A percentile compares a stretch with the other conserved stretches of the same genome.
phyloP scores from a whole-genome alignment of 2,888 invertebrate species.

The Sphinx pinastri region DNA sequence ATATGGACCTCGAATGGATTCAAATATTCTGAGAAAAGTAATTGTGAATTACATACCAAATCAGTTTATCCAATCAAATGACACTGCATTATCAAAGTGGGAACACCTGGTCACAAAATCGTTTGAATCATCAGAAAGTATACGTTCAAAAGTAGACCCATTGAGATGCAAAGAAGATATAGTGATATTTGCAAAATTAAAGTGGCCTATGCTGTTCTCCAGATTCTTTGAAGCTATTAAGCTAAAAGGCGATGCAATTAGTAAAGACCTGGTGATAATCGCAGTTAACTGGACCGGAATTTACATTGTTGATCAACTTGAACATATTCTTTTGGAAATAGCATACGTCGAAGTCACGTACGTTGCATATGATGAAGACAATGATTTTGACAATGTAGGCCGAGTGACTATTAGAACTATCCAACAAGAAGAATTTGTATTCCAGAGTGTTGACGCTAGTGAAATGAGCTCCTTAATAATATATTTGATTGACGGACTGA shows the following conservation, averaged over 20 bases:
- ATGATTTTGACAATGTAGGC: conserved; percentile 81
- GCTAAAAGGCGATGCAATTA: conserved; percentile 86
- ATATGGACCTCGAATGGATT: conserved; percentile 86
- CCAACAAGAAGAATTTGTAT: conserved; percentile 94
- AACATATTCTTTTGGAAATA: conserved; percentile 94
- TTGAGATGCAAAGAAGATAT: conserved; percentile 94
- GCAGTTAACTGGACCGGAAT: conserved; percentile 98
- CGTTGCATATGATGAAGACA: conserved; percentile 85
- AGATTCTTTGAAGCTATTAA: conserved; percentile 96
- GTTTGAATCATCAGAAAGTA: conserved; percentile 88
- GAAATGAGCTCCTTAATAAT: conserved; percentile 93
- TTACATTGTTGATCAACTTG: conserved; percentile 95
- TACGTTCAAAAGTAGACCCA: conserved; percentile 86
- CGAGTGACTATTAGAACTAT: conserved; percentile 91
- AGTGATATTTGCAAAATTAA: conserved; percentile 94
- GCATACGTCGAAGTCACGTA: conserved; percentile 94
- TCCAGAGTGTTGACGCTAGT: conserved; percentile 94
- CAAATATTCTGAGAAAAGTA: conserved; percentile 87
- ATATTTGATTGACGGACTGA: conserved; percentile 93
- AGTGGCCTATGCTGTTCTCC: conserved; percentile 97
- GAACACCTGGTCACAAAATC: conserved; percentile 88
- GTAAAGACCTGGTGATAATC: conserved; percentile 91
- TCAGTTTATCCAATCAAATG: conserved; percentile 86
- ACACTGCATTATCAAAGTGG: conserved; percentile 87
- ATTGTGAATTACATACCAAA: conserved; percentile 93